Base-by-base conservation (phyloP, 2,888 invertebrate genomes). In the Watsonalla binaria region DNA sequence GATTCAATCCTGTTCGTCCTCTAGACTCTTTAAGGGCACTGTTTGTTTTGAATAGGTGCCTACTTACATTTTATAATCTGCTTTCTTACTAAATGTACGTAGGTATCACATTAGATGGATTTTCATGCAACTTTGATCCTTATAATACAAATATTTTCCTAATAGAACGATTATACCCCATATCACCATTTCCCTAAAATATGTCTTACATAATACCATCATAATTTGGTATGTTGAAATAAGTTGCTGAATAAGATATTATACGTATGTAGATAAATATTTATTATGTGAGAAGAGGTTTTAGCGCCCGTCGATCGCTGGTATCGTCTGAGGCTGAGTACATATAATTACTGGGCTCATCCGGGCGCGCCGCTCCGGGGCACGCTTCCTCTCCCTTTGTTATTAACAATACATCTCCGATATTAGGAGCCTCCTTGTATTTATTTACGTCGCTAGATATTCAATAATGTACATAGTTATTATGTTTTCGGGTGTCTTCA, bases 1-100 rank as follows among this genome's bases (percentile, higher is more conserved):
- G 78, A 86, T 86, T 86, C 84, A 82, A 86, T 87, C 83, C 78
- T 77, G 83, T 81, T 82, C 72, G 74, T 74, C 74, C 67, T 65
- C 62, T 60, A 52, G 70, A 74, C 72, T 75, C 63, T 64, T 57
- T 55, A 60, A 58, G 65, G 37, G 37, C 39, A 14, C 14, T 6
- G 11, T 35, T 35, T 35, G 13, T 48, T 48, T 35, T 13, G 8
- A 13, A 35, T 48, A 5, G 13, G 13, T 34, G 6, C 9, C 6
- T 11, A 34, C 33, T 24, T 24, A 24, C 24, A 24, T 24, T 24
- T 24, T 24, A 24, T 24, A 24, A 24, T 24, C 24, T 24, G 24
- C 24, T 4, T 24, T 24, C 4, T 24, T 24, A 24, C 24, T 24
- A 24, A 24, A 24, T 24, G 4, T 24, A 24, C 24, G 2, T 24